Percentiles rank a stretch among this genome's conserved stretches.
Conservation (phyloP, 2,888 invertebrate genomes). For the Eupithecia tripunctaria region DNA sequence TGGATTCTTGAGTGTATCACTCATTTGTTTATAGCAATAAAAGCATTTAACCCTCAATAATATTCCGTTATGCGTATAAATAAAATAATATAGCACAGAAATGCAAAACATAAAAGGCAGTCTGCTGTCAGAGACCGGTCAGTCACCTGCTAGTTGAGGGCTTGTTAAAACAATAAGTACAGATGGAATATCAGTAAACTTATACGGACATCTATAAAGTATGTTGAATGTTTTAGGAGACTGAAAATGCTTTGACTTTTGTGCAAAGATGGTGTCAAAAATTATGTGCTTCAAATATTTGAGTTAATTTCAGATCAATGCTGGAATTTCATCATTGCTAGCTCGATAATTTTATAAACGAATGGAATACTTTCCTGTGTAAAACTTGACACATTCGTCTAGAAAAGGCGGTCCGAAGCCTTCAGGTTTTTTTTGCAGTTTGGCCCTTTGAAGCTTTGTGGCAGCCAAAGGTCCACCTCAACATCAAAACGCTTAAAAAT, state of each 20-base stretch:
- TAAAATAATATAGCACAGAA: not conserved
- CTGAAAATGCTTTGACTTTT: not conserved
- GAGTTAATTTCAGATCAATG: not conserved
- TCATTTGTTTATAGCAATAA: not conserved
- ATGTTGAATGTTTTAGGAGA: not conserved
- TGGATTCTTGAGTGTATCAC: not conserved
- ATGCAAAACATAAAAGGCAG: not conserved
- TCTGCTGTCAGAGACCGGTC: not conserved
- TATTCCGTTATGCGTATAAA: not conserved
- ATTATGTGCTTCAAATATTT: not conserved
- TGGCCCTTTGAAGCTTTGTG: too few relatives aligned
- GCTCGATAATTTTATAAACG: too few relatives aligned
- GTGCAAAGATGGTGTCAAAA: not conserved
- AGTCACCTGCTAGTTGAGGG: not conserved
- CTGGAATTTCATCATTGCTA: too few relatives aligned
- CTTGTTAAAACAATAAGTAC: not conserved
- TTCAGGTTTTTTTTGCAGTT: too few relatives aligned
- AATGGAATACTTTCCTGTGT: too few relatives aligned
- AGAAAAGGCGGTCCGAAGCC: too few relatives aligned
- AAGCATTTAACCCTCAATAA: not conserved
- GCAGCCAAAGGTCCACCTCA: too few relatives aligned
- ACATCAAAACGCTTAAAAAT: too few relatives aligned
- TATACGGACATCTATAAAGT: not conserved
- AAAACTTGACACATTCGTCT: too few relatives aligned
- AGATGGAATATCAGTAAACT: not conserved